These are phyloP conservation scores for Habroteleia sp. DNA, from an alignment of 2,888 invertebrate species.

Conservation along the genomic window DNA sequence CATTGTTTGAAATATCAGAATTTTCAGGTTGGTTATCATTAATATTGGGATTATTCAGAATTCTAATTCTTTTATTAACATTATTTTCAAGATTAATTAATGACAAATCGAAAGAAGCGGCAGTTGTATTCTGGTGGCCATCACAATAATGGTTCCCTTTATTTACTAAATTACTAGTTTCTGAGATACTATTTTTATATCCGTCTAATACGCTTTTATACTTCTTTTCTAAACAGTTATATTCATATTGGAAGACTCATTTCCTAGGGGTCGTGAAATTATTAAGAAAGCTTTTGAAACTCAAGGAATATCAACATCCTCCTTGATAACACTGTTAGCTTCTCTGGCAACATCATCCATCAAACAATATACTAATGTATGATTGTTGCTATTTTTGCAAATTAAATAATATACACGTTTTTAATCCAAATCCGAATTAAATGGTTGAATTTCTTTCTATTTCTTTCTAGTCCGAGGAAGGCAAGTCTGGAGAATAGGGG, in stretches of 20 bases:
- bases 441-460: too few relatives aligned
- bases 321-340: background rate
- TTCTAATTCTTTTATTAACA: background rate
- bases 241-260: constrained; percentile 8
- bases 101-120: background rate
- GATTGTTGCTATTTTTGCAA: too few relatives aligned
- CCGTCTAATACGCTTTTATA: background rate
- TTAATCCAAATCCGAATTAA: too few relatives aligned
- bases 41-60: too few relatives aligned
- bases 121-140: constrained; percentile 1
- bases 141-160: constrained; percentile 6
- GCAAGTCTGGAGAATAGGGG: too few relatives aligned
- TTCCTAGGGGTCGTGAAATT: constrained; percentile 3
- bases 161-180: too few relatives aligned
- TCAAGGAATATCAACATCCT: background rate
- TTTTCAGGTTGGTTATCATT: too few relatives aligned
- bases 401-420: too few relatives aligned
- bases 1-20: too few relatives aligned
- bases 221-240: background rate
- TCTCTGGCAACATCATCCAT: background rate
- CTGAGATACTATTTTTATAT: too few relatives aligned
- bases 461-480: too few relatives aligned
- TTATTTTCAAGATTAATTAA: background rate
- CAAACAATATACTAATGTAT: constrained; percentile 12
- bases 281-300: background rate